Base-by-base conservation (phyloP, 2,113 vertebrate genomes). In the Trichomycterus rosablanca region DNA sequence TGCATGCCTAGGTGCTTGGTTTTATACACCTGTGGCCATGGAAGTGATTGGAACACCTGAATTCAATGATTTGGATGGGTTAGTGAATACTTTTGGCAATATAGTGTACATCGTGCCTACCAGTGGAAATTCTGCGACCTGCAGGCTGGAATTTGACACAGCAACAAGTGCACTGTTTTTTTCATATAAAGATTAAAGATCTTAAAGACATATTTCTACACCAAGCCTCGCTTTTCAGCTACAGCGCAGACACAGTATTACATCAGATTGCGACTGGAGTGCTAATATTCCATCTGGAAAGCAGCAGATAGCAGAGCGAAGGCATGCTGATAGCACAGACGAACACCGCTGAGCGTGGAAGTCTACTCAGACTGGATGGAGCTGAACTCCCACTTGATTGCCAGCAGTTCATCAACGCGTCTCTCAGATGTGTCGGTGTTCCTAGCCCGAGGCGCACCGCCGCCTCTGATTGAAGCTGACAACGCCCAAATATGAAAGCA, bases 401-500 rank as follows among this genome's bases (percentile, higher is more conserved):
- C 79, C 70, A 79, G 78, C 82, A 81, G 80, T 87, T 85, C 82
- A 86, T 86, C 80, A 84, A 82, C 71, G 79, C 79, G 75, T 87
- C 72, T 81, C 70, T 81, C 76, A 80, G 78, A 78, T 77, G 78
- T 83, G 84, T 85, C 84, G 84, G 73, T 59, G 72, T 48, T 75
- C 59, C 74, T 44, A 76, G 34, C 69, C 84, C 72, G 24, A 69
- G 80, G 81, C 83, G 66, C 7, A 71, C 40, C 71, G 79, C 77
- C 77, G 71, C 71, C 80, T 86, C 79, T 80, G 80, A 87, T 83
- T 79, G 77, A 78, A 86, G 82, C 78, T 85, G 87, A 86, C 83
- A 81, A 75, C 77, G 72, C 76, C 82, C 80, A 84, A 87, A 87
- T 86, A 83, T 84, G 83, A 86, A 84, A 83, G 86, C 82, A 82